Conservation (phyloP, 2,113 vertebrate genomes). For the Vombatus ursinus region DNA sequence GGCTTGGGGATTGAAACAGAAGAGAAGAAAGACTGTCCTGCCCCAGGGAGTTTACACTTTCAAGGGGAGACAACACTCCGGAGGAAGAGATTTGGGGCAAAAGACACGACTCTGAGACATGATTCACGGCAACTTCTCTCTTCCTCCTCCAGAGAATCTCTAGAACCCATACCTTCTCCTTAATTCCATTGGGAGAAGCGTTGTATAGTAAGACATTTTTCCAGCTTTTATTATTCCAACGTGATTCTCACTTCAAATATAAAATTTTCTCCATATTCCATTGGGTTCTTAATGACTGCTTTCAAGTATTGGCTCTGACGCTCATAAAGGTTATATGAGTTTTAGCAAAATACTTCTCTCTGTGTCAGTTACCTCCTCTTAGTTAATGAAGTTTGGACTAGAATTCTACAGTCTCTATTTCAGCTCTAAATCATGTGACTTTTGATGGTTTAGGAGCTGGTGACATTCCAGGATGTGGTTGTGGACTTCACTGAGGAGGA, state of each 20-base stretch:
- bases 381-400: not conserved
- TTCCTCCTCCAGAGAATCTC: not conserved
- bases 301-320: too few relatives aligned
- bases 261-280: not conserved
- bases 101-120: not conserved
- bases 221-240: not conserved
- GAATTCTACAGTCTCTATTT: not conserved
- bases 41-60: not conserved
- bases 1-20: not conserved
- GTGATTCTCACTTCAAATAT: not conserved
- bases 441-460: not conserved
- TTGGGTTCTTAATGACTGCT: not conserved
- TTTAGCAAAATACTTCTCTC: too few relatives aligned
- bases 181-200: not conserved
- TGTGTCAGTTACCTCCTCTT: not conserved
- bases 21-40: not conserved
- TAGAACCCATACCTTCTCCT: not conserved
- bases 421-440: not conserved
- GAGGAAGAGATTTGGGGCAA: accelerated
- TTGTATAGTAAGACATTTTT: not conserved
- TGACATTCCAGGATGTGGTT: not conserved
- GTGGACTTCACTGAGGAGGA: not conserved
- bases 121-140: not conserved
- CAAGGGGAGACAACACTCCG: not conserved
- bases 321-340: too few relatives aligned